Conservation (phyloP, 1,140 invertebrate species). For the Brachionus koreanus region DNA sequence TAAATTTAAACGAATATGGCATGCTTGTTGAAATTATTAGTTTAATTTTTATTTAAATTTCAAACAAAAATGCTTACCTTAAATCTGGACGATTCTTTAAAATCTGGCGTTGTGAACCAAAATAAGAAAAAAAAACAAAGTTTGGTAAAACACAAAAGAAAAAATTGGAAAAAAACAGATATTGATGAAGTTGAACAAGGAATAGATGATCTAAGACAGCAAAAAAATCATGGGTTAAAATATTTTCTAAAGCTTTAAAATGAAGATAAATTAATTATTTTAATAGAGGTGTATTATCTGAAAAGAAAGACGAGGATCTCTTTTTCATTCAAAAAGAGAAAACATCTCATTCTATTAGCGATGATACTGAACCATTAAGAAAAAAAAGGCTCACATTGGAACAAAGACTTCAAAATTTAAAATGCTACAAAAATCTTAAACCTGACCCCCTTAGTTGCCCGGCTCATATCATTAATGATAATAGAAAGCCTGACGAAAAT, state of each 20-base stretch:
- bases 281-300: not conserved
- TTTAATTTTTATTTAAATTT: not conserved
- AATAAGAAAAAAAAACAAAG: constrained; percentile 41
- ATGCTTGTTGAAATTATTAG: constrained; percentile 7
- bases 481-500: not conserved
- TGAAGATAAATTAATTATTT: not conserved
- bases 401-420: constrained; percentile 1
- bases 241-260: not conserved
- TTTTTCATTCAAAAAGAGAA: constrained; percentile 20
- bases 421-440: constrained; percentile 25
- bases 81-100: not conserved
- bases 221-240: constrained; percentile 15
- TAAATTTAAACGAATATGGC: not conserved
- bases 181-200: constrained; percentile 29
- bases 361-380: not conserved
- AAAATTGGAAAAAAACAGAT: constrained; percentile 44
- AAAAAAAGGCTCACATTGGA: not conserved
- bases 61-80: constrained; percentile 16
- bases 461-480: not conserved
- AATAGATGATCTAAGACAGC: constrained; percentile 14
- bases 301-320: constrained; percentile 37
- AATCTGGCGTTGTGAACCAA: not conserved
- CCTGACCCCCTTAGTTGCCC: not conserved
- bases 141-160: constrained; percentile 27
- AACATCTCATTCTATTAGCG: not conserved